phyloP scores from a whole-genome alignment of 2,888 invertebrate genomes.

The Drosophila robusta region DNA sequence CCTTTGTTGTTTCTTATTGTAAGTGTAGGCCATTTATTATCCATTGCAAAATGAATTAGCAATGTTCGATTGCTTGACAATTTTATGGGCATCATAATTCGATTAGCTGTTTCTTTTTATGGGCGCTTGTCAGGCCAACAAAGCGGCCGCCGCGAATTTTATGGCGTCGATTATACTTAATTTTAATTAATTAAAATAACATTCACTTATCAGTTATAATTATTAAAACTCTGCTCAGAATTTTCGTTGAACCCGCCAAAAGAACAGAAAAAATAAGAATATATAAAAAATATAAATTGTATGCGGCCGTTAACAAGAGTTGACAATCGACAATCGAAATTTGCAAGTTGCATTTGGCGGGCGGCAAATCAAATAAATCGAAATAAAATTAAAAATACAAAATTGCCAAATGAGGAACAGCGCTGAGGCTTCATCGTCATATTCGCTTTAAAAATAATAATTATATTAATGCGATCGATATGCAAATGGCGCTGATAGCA shows the following conservation, averaged over 20 bases:
- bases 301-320: conserved; percentile 21
- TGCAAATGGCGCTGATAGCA: conserved; percentile 74
- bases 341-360: conserved; percentile 10
- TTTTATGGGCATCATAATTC: conserved; percentile 71
- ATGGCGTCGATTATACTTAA: conserved; percentile 65
- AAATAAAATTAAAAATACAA: conserved; percentile 19
- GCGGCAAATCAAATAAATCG: conserved; percentile 13
- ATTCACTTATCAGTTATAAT: conserved; percentile 64
- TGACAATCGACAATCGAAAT: conserved; percentile 1
- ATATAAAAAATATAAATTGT: neutral
- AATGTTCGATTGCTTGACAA: conserved; percentile 54
- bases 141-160: conserved; percentile 46
- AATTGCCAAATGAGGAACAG: conserved; percentile 23
- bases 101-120: conserved; percentile 51
- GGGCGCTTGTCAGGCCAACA: conserved; percentile 29
- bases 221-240: conserved; percentile 43
- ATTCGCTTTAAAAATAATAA: conserved; percentile 49
- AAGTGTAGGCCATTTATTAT: conserved; percentile 62
- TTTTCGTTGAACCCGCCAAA: conserved; percentile 41
- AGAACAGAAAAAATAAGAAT: conserved; percentile 1
- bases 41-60: conserved; percentile 65
- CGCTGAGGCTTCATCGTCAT: conserved; percentile 23
- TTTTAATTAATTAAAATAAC: conserved; percentile 77
- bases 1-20: conserved; percentile 50
- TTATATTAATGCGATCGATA: conserved; percentile 73